These are phyloP conservation scores for Criorhina ranunculi DNA, from an alignment of 2,888 invertebrate genomes.

Conservation along the genomic window DNA sequence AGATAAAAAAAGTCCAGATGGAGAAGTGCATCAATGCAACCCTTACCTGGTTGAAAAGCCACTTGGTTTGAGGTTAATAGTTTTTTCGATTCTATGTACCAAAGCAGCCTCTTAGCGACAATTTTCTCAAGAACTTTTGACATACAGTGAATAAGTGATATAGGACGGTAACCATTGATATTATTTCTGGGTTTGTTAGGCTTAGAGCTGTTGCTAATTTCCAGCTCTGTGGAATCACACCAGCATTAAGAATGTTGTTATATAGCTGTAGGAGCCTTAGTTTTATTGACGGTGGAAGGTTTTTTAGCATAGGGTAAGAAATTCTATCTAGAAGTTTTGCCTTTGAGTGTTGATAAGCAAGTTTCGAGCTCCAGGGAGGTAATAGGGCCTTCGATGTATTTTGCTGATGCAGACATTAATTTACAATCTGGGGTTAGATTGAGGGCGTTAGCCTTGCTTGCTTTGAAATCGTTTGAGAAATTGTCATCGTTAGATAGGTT, in stretches of 20 bases:
- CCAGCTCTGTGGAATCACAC: conserved; percentile 18
- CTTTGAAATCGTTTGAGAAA: no score
- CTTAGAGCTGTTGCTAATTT: not conserved
- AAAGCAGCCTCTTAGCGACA: no score
- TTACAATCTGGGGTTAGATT: not conserved
- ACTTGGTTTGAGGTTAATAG: no score
- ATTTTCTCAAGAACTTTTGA: no score
- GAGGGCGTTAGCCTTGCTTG: no score
- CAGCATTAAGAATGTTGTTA: conserved; percentile 6
- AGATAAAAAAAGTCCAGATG: no score
- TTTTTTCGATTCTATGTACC: no score
- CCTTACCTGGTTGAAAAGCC: not conserved
- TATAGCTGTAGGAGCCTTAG: not conserved
- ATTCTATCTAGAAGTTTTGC: conserved; percentile 14
- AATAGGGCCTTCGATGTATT: not conserved
- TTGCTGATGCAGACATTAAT: not conserved
- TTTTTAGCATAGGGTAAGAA: conserved; percentile 10
- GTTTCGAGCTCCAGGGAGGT: not conserved
- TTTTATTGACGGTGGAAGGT: not conserved
- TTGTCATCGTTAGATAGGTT: not conserved
- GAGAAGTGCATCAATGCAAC: not conserved
- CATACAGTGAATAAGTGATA: no score
- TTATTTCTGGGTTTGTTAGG: no score
- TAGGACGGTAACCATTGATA: no score
- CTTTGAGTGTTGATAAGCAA: not conserved